A percentile compares a stretch with the other conserved stretches of the same genome.
These are phyloP conservation scores for Augochlora pura DNA, from an alignment of 1,140 invertebrate genomes.

Conservation along the genomic window DNA sequence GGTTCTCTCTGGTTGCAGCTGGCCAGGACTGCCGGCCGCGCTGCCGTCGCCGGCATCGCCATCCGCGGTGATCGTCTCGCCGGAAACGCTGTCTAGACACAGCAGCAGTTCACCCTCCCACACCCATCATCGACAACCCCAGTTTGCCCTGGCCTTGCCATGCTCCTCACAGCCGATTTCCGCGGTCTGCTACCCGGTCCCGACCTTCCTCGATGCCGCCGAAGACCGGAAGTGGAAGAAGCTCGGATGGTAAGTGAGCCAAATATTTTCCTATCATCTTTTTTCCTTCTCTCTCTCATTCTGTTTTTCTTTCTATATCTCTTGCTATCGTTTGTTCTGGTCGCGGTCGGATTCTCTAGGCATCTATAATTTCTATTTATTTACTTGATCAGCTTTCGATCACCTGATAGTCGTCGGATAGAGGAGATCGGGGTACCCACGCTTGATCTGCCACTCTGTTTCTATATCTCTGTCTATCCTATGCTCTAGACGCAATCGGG, in stretches of 20 bases:
- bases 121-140: constrained; percentile 69
- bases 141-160: constrained; percentile 75
- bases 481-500: too few relatives aligned
- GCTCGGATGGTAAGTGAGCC: constrained; percentile 73
- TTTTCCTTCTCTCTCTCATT: too few relatives aligned
- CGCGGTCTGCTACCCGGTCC: constrained; percentile 75
- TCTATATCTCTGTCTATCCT: too few relatives aligned
- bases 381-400: too few relatives aligned
- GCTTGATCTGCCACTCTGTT: too few relatives aligned
- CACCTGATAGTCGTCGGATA: too few relatives aligned
- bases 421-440: too few relatives aligned
- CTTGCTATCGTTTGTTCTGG: too few relatives aligned
- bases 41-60: constrained; percentile 86
- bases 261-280: too few relatives aligned
- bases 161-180: constrained; percentile 75
- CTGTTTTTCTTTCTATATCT: too few relatives aligned
- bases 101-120: constrained; percentile 79
- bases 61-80: constrained; percentile 87
- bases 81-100: constrained; percentile 85
- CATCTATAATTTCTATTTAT: too few relatives aligned
- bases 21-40: constrained; percentile 77
- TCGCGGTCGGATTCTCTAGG: too few relatives aligned
- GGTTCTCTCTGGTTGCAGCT: constrained; percentile 64
- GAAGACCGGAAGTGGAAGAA: constrained; percentile 75
- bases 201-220: constrained; percentile 75